These are phyloP conservation scores for Colaptes auratus DNA, from an alignment of 2,113 vertebrate species.

Conservation along the genomic window DNA sequence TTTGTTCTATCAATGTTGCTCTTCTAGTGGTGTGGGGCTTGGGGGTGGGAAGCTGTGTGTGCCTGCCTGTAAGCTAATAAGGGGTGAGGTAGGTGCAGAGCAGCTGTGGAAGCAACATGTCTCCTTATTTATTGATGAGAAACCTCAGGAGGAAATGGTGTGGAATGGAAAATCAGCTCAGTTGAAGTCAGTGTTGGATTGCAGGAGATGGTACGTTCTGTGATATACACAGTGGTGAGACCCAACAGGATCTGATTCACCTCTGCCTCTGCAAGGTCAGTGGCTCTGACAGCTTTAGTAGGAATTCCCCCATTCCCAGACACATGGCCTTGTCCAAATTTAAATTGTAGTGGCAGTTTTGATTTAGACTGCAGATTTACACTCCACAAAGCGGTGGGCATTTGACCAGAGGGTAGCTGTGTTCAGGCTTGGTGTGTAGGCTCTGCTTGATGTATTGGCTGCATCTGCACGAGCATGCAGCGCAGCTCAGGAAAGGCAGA, in stretches of 20 bases:
- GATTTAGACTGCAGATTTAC: neutral
- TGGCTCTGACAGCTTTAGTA: neutral
- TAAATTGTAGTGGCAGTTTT: neutral
- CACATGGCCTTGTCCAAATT: neutral
- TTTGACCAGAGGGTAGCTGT: neutral
- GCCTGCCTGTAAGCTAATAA: slow-evolving; percentile 56
- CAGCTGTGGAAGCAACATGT: slow-evolving; percentile 71
- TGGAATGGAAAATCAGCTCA: slow-evolving; percentile 56
- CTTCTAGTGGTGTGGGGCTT: neutral
- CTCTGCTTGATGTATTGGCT: neutral
- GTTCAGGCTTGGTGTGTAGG: neutral
- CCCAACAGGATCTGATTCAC: neutral
- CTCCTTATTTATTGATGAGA: slow-evolving; percentile 81
- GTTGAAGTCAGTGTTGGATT: neutral
- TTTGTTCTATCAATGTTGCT: neutral
- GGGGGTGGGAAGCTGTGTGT: neutral
- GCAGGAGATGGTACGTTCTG: slow-evolving; percentile 22
- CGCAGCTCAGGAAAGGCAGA: neutral
- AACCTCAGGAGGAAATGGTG: slow-evolving; percentile 65
- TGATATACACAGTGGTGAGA: neutral
- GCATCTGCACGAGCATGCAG: neutral
- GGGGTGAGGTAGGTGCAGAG: slow-evolving; percentile 55
- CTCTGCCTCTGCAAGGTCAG: neutral
- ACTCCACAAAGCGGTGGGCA: neutral
- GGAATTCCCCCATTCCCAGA: neutral